These are phyloP conservation scores for Eudorcas thomsonii DNA, from an alignment of 2,113 vertebrate genomes.

Conservation along the genomic window DNA sequence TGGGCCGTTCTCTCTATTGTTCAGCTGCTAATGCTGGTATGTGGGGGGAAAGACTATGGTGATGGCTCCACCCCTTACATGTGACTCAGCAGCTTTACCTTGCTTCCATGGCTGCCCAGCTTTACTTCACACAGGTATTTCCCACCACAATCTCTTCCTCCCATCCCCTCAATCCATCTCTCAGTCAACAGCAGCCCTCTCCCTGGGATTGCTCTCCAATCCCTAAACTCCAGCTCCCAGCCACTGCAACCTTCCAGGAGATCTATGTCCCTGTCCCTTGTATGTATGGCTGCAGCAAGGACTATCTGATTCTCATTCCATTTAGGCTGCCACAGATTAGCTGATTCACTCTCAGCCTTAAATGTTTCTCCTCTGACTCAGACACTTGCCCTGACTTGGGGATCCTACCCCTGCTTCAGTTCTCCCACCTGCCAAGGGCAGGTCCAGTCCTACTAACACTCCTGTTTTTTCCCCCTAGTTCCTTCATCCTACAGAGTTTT, in stretches of 20 bases:
- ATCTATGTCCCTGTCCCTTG: neutral
- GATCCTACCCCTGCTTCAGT: neutral
- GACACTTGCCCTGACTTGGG: neutral
- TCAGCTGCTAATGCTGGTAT: neutral
- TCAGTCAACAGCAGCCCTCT: neutral
- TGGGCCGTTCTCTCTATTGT: neutral
- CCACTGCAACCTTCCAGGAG: neutral
- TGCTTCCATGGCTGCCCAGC: neutral
- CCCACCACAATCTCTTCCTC: neutral
- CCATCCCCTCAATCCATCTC: neutral
- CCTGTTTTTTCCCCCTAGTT: neutral
- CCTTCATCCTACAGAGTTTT: neutral
- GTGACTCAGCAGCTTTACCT: neutral
- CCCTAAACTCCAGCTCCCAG: neutral
- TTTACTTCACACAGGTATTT: neutral
- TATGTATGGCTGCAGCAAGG: neutral
- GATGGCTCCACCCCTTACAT: neutral
- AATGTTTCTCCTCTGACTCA: neutral
- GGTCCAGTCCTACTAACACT: neutral
- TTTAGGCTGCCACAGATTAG: neutral
- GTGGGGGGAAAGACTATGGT: neutral
- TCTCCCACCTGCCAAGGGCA: neutral
- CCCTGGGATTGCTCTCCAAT: neutral
- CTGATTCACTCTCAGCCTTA: neutral
- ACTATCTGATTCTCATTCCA: neutral